A percentile compares a stretch with the other conserved stretches of the same genome.
Evolutionary conservation across 2,888 invertebrate genomes (phyloP).

Genomic region (Cheilosia scutellata): DNA sequence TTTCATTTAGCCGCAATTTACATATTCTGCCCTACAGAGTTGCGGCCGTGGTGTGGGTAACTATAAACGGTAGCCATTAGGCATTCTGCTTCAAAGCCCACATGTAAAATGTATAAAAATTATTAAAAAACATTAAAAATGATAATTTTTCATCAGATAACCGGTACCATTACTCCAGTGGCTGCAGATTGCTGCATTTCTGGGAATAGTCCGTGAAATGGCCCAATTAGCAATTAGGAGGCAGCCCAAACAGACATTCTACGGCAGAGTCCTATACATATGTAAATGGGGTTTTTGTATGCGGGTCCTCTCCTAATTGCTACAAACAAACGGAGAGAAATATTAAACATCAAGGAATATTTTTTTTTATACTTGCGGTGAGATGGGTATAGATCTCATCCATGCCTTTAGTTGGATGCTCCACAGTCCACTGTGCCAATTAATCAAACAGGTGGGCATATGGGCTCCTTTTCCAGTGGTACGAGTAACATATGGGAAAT

Average conservation of each 20-base stretch:
- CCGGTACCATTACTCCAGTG: conserved; percentile 26
- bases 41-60: conserved; percentile 2
- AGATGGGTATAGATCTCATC: conserved; percentile 35
- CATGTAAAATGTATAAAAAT: conserved; percentile 36
- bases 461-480: conserved; percentile 18
- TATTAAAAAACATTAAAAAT: conserved; percentile 46
- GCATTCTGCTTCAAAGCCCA: conserved; percentile 56
- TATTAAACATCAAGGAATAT: conserved; percentile 19
- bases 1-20: conserved; percentile 64
- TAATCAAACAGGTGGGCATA: conserved; percentile 68
- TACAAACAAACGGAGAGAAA: conserved; percentile 18
- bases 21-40: conserved; percentile 56
- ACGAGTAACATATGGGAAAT: conserved; percentile 1
- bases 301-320: conserved; percentile 50
- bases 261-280: conserved; percentile 2
- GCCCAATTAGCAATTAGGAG: conserved; percentile 74
- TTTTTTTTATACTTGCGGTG: conserved; percentile 27
- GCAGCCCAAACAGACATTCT: conserved; percentile 31
- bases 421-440: conserved; percentile 63
- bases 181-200: conserved; percentile 61
- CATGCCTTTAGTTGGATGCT: conserved; percentile 8
- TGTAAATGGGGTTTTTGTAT: conserved; percentile 59
- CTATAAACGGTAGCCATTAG: conserved; percentile 71
- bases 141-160: conserved; percentile 69
- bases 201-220: conserved; percentile 73